These are phyloP conservation scores for Malthinus seriepunctatus DNA, from an alignment of 2,888 invertebrate species.

Conservation along the genomic window DNA sequence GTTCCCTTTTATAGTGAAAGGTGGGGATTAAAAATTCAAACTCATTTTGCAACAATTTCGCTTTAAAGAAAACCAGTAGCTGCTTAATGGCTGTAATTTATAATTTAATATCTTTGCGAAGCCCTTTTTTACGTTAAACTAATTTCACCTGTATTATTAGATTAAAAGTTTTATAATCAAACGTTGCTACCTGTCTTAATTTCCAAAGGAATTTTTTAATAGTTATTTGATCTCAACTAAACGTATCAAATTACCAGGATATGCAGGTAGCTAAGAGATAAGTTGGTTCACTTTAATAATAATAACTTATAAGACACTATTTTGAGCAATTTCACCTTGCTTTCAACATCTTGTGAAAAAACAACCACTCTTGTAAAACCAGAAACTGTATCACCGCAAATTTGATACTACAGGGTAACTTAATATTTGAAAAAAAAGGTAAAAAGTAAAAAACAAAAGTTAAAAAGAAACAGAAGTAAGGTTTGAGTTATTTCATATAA, in stretches of 20 bases:
- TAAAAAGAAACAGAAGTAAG: slow-evolving; percentile 45
- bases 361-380: slow-evolving; percentile 21
- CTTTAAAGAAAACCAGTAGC: too few species aligned
- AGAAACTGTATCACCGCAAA: slow-evolving; percentile 46
- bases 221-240: not conserved
- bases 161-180: too few species aligned
- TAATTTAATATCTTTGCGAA: too few species aligned
- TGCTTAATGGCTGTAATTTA: too few species aligned
- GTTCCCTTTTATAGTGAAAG: too few species aligned
- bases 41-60: too few species aligned
- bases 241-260: slow-evolving; percentile 4
- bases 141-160: too few species aligned
- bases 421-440: slow-evolving; percentile 41
- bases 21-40: too few species aligned
- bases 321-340: slow-evolving; percentile 20
- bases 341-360: slow-evolving; percentile 19
- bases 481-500: slow-evolving; percentile 38
- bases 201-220: not conserved
- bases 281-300: not conserved
- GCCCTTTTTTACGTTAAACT: too few species aligned
- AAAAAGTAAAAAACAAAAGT: slow-evolving; percentile 35
- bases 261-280: not conserved
- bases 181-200: too few species aligned
- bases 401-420: slow-evolving; percentile 49
- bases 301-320: not conserved